phyloP scores from a whole-genome alignment of 2,797 vertebrate genomes.

The Salmo trutta region DNA sequence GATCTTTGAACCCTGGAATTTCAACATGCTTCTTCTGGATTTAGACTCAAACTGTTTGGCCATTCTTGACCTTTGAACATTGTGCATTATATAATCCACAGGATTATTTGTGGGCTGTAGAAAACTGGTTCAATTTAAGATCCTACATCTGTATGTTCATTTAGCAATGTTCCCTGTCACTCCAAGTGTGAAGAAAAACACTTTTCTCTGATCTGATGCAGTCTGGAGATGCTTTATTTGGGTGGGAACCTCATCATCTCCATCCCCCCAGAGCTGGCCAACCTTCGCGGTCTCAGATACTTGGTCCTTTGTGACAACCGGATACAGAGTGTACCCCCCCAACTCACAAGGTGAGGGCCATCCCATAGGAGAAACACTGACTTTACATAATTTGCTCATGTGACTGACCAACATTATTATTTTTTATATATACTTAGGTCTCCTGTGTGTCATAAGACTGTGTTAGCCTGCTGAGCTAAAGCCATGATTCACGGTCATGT shows the following conservation, averaged over 20 bases:
- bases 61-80: no score
- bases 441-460: neutral
- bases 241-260: slow-evolving; percentile 94
- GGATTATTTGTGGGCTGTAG: no score
- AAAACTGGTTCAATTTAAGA: neutral
- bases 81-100: no score
- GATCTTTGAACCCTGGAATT: neutral
- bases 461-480: neutral
- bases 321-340: slow-evolving; percentile 95
- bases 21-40: neutral
- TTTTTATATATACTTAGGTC: neutral
- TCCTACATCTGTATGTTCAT: neutral
- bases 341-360: slow-evolving; percentile 87
- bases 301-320: slow-evolving; percentile 97
- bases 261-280: slow-evolving; percentile 93
- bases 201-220: slow-evolving; percentile 55
- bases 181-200: neutral
- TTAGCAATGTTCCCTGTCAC: neutral
- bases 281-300: slow-evolving; percentile 89
- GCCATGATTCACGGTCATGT: neutral
- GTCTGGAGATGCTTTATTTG: slow-evolving; percentile 94
- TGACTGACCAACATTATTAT: neutral
- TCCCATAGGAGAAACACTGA: slow-evolving; percentile 40
- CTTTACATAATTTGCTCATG: neutral
- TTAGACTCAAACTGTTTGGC: neutral